Base-by-base conservation (phyloP, 1,140 invertebrate species). In the Phenacoccus solenopsis region DNA sequence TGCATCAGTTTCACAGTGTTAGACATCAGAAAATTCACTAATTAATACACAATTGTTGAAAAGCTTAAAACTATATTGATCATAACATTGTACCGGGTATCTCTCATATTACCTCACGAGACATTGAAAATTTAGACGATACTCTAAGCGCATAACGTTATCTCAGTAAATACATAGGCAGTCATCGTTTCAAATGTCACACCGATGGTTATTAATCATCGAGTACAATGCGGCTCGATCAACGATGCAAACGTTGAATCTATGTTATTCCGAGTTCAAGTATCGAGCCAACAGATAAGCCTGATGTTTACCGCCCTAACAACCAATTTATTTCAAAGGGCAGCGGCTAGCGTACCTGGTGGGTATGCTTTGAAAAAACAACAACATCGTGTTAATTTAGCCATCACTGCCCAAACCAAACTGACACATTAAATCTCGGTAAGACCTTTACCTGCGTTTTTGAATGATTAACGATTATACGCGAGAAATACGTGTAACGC, bases 311-410 rank as follows among this genome's bases (percentile, higher is more conserved):
- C 38, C 38, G 38, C 38, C 38, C 38, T n/a, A 49, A 49, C 38
- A 49, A 49, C 20, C 20, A 49, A 49, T 49, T 49, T 49, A 16
- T 49, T 16, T n/a, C 38, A 49, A 49, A 10, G n/a, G n/a, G 16
- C 38, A 49, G 16, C 38, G 16, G 16, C 38, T 10, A 5, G 38
- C 5, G 13, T n/a, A 49, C 16, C 2, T 49, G 20, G 38, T 2
- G 12, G 38, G 20, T 49, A 5, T 49, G 38, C 5, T n/a, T 16
- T n/a, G 38, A 16, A 49, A 49, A 49, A 49, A n/a, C n/a, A n/a
- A n/a, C n/a, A n/a, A n/a, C n/a, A n/a, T n/a, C 38, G 38, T 49
- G 38, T 49, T 49, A 49, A 49, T 49, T 49, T 49, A 49, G 38
- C 5, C 16, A 49, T 49, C 38, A 49, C 38, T 49, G 38, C 38